Percentiles rank a stretch among this genome's conserved stretches.
Evolutionary conservation across 2,113 vertebrate species (phyloP).

Genomic region (Odocoileus virginianus): DNA sequence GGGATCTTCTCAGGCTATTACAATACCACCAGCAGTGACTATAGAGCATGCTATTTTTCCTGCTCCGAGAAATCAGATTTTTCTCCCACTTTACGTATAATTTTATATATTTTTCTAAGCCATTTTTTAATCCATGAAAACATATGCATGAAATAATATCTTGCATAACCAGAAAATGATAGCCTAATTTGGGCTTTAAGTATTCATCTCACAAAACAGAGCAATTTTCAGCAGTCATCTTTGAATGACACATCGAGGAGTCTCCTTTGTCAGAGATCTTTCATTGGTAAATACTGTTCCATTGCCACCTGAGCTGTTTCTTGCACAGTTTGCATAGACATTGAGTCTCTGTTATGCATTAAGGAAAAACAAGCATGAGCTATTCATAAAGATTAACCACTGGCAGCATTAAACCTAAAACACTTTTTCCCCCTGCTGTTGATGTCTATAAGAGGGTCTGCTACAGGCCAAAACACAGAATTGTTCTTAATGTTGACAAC

Average conservation of each 20-base stretch:
- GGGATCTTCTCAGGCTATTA: neutral
- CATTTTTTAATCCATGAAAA: neutral
- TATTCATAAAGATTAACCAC: neutral
- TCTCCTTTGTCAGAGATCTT: neutral
- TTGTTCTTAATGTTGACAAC: neutral
- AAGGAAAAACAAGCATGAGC: neutral
- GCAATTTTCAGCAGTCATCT: neutral
- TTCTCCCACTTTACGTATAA: neutral
- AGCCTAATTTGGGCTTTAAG: neutral
- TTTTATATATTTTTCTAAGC: neutral
- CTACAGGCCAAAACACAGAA: neutral
- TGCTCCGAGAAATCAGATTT: conserved; percentile 12
- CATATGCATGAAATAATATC: neutral
- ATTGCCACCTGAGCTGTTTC: neutral
- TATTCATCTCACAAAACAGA: neutral
- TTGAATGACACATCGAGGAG: neutral
- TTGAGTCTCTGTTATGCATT: neutral
- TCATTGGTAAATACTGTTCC: conserved; percentile 21
- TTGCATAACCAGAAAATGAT: neutral
- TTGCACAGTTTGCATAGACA: neutral
- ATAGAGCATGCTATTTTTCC: neutral
- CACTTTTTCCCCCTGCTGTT: neutral
- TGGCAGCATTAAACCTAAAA: neutral
- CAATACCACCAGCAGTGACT: neutral
- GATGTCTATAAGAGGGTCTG: neutral